A percentile compares a stretch with the other conserved stretches of the same genome.
Evolutionary conservation across 2,888 invertebrate species (phyloP).

Genomic region (Parnassius glacialis): DNA sequence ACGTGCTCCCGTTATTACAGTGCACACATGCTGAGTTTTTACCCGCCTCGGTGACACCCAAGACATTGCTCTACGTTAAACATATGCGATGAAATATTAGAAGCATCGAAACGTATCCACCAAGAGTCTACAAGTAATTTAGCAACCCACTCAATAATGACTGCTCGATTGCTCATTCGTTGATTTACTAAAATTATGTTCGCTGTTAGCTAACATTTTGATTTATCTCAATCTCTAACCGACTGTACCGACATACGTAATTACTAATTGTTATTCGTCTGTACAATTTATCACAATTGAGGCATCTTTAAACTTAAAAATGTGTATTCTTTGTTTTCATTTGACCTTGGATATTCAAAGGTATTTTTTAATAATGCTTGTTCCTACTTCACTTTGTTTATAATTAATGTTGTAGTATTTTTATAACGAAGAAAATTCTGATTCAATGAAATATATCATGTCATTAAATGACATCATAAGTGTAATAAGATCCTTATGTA

Average conservation of each 20-base stretch:
- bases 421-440: constrained; percentile 6
- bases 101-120: constrained; percentile 44
- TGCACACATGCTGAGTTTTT: constrained; percentile 64
- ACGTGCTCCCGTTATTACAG: constrained; percentile 52
- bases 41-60: constrained; percentile 53
- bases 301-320: constrained; percentile 26
- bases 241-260: constrained; percentile 49
- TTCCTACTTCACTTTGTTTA: constrained; percentile 2
- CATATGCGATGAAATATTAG: constrained; percentile 66
- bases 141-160: constrained; percentile 66
- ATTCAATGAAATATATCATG: constrained; percentile 10
- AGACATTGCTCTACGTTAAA: constrained; percentile 60
- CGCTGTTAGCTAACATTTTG: constrained; percentile 59
- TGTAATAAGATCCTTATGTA: constrained; percentile 10
- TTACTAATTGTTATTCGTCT: constrained; percentile 62
- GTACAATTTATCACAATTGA: constrained; percentile 68
- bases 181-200: constrained; percentile 70
- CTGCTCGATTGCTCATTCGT: constrained; percentile 61
- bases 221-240: constrained; percentile 60
- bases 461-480: constrained; percentile 2
- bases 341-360: constrained; percentile 46
- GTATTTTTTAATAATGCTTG: constrained; percentile 1
- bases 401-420: constrained; percentile 5
- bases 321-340: constrained; percentile 20
- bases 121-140: constrained; percentile 50